Conservation (phyloP, 2,797 vertebrate genomes). For the Oreochromis grahami region DNA sequence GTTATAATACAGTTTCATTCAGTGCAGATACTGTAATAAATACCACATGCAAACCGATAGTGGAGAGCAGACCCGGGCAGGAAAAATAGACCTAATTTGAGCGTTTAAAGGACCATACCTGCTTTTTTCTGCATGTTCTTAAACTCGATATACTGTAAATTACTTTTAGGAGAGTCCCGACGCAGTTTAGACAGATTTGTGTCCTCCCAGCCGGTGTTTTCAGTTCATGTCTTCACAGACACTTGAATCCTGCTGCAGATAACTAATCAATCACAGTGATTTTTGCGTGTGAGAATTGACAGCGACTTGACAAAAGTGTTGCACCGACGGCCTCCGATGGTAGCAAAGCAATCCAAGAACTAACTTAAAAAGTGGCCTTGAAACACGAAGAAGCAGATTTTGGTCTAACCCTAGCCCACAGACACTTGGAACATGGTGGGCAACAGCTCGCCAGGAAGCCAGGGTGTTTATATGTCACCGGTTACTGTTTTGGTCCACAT, state of each 20-base stretch:
- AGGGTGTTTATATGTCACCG: neutral
- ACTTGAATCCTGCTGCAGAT: neutral
- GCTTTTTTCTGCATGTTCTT: constrained; percentile 4
- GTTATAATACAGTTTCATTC: constrained; percentile 73
- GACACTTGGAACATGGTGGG: neutral
- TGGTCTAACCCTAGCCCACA: fast-evolving
- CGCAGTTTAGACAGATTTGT: neutral
- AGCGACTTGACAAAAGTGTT: neutral
- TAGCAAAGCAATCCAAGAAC: neutral
- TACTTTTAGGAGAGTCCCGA: neutral
- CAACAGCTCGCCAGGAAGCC: neutral
- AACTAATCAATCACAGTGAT: neutral
- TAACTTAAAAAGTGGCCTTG: neutral
- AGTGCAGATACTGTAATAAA: constrained; percentile 73
- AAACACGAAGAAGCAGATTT: neutral
- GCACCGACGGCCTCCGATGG: neutral
- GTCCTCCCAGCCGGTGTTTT: neutral
- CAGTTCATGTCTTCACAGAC: neutral
- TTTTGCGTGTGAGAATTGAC: neutral
- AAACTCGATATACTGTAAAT: neutral
- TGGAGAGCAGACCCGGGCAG: constrained; percentile 50
- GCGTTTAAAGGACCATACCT: constrained; percentile 15
- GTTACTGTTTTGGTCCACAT: neutral
- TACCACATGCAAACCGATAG: constrained; percentile 70
- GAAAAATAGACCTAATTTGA: neutral